Percentiles rank a stretch among this genome's conserved stretches.
Conservation (phyloP, 2,888 invertebrate species). For the Priocnemis perturbator region DNA sequence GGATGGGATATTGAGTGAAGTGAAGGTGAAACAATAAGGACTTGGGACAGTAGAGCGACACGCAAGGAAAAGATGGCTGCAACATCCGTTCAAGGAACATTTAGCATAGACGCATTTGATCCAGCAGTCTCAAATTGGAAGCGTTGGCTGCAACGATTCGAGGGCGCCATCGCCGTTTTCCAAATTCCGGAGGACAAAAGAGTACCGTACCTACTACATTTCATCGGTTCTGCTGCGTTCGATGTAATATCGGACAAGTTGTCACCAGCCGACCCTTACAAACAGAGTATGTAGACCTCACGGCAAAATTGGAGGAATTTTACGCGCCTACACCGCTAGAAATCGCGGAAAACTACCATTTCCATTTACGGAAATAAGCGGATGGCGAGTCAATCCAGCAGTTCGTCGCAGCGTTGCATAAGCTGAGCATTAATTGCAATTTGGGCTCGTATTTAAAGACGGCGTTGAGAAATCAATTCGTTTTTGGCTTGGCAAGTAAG, state of each 20-base stretch:
- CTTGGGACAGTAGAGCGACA: not conserved
- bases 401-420: not conserved
- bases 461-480: not conserved
- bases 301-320: conserved; percentile 1
- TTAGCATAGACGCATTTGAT: conserved; percentile 6
- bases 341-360: conserved; percentile 2
- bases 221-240: not conserved
- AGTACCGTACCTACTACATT: conserved; percentile 5
- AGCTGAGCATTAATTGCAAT: not conserved
- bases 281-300: not conserved
- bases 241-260: conserved; percentile 9
- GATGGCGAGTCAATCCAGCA: not conserved
- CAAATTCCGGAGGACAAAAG: not conserved
- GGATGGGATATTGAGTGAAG: not conserved
- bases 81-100: not conserved
- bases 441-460: conserved; percentile 7
- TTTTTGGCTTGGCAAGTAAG: not conserved
- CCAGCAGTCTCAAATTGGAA: not conserved
- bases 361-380: not conserved
- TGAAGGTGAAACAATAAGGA: not conserved
- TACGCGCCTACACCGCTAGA: conserved; percentile 6
- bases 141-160: not conserved
- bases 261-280: not conserved
- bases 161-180: not conserved
- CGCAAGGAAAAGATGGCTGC: not conserved